phyloP scores from a whole-genome alignment of 2,888 invertebrate genomes.

The Alloscopus bannaensis region DNA sequence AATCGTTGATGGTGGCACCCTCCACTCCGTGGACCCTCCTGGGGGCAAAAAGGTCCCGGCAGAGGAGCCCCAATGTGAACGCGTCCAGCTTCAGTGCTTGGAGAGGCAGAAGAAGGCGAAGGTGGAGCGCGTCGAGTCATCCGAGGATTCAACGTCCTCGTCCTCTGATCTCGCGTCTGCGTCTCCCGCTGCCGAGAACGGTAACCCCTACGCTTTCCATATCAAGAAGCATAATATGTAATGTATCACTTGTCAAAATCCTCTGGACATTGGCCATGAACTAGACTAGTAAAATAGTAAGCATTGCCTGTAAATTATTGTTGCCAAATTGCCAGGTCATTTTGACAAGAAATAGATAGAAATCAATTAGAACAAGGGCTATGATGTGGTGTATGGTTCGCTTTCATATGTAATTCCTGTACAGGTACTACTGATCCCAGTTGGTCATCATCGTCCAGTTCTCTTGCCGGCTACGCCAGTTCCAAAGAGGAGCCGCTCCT shows the following conservation, averaged over 20 bases:
- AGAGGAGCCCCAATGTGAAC: conserved; percentile 41
- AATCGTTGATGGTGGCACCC: conserved; percentile 64
- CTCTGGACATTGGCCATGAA: no score
- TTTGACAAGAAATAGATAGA: no score
- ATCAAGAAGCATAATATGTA: no score
- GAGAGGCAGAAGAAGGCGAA: conserved; percentile 69
- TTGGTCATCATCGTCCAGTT: conserved; percentile 71
- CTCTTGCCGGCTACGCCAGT: conserved; percentile 67
- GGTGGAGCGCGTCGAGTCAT: conserved; percentile 70
- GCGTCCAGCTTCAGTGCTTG: conserved; percentile 65
- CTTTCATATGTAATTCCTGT: no score
- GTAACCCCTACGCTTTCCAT: no score
- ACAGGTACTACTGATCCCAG: conserved; percentile 71
- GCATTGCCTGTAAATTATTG: no score
- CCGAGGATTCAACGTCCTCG: conserved; percentile 71
- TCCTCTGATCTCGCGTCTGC: conserved; percentile 70
- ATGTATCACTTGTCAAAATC: no score
- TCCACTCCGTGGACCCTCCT: conserved; percentile 46
- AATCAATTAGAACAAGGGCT: no score
- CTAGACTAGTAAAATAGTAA: no score
- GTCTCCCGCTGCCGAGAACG: conserved; percentile 70
- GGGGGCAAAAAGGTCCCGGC: conserved; percentile 13
- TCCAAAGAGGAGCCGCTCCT: conserved; percentile 59
- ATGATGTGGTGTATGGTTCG: no score
- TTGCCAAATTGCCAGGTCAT: no score